phyloP scores from a whole-genome alignment of 35 echinoderm and acorn worm species.

The Antedon bifida region DNA sequence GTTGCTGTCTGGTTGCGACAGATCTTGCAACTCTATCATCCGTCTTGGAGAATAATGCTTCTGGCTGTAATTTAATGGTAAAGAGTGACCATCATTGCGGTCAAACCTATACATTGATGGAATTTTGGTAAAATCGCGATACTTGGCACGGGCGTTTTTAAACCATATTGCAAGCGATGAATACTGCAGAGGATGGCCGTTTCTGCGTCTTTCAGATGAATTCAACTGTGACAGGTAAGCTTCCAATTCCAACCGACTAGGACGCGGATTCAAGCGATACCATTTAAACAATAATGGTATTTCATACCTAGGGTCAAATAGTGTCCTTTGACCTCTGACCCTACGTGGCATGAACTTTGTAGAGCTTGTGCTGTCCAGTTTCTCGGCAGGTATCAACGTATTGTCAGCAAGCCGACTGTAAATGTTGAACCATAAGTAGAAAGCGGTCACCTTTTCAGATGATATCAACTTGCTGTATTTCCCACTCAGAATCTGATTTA shows the following conservation, averaged over 20 bases:
- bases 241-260: conserved; percentile 60
- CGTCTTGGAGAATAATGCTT: neutral
- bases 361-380: conserved; percentile 28
- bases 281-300: conserved; percentile 66
- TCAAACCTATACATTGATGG: neutral
- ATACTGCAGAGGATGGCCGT: conserved; percentile 74
- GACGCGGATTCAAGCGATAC: conserved; percentile 80
- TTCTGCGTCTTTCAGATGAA: conserved; percentile 49
- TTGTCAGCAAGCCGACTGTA: conserved; percentile 78
- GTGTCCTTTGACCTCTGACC: conserved; percentile 44
- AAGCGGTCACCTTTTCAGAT: conserved; percentile 62
- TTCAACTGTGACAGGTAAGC: conserved; percentile 81
- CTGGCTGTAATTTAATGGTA: neutral
- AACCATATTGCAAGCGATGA: conserved; percentile 95
- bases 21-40: neutral
- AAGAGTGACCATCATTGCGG: neutral
- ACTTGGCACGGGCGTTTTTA: conserved; percentile 91
- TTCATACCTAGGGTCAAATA: conserved; percentile 74
- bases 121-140: conserved; percentile 17
- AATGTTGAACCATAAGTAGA: conserved; percentile 92
- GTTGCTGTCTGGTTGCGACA: neutral
- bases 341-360: conserved; percentile 34
- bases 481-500: conserved; percentile 60
- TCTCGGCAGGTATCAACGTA: conserved; percentile 57
- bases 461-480: conserved; percentile 63